Conservation (phyloP, 1,140 invertebrate species). For the Heterodera schachtii region DNA sequence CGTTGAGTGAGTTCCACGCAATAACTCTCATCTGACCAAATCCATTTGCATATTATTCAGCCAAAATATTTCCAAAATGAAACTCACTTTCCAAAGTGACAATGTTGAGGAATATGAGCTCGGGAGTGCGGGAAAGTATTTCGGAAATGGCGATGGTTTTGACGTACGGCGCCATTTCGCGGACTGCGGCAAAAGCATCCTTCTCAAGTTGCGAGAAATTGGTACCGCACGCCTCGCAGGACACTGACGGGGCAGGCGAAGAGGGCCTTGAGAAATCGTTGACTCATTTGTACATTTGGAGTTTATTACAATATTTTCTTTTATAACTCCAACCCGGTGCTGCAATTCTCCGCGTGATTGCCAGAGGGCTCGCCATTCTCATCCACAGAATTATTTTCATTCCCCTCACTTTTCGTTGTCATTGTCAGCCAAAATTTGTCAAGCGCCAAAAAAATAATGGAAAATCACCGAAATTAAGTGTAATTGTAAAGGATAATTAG, state of each 20-base stretch:
- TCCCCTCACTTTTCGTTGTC: too few species aligned
- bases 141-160: conserved; percentile 32
- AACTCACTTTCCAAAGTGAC: conserved; percentile 50
- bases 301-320: too few species aligned
- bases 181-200: conserved; percentile 42
- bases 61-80: conserved; percentile 12
- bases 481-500: too few species aligned
- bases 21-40: conserved; percentile 37
- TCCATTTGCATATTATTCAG: background rate
- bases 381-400: too few species aligned
- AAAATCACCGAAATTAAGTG: too few species aligned
- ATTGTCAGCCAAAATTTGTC: too few species aligned
- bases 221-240: conserved; percentile 23
- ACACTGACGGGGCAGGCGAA: conserved; percentile 24
- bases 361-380: too few species aligned
- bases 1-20: conserved; percentile 48
- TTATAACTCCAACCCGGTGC: too few species aligned
- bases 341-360: too few species aligned
- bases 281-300: background rate
- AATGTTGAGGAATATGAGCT: conserved; percentile 47
- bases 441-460: too few species aligned
- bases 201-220: conserved; percentile 32
- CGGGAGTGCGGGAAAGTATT: conserved; percentile 37
- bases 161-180: conserved; percentile 46
- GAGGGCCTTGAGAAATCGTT: conserved; percentile 12